A percentile compares a stretch with the other conserved stretches of the same genome.
phyloP scores from a whole-genome alignment of 2,113 vertebrate species.

The Stictonetta naevosa region DNA sequence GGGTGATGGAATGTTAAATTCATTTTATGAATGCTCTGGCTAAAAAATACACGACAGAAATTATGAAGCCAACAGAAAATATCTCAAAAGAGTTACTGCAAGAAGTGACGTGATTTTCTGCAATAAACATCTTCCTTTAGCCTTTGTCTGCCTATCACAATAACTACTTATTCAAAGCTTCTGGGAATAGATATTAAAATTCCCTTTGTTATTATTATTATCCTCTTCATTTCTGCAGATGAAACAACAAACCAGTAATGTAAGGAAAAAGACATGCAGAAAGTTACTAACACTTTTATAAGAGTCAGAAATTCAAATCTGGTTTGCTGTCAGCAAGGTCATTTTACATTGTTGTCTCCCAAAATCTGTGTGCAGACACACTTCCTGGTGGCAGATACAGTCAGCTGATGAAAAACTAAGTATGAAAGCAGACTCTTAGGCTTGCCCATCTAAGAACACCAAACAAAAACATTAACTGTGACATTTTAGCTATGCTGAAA shows the following conservation, averaged over 20 bases:
- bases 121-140: neutral
- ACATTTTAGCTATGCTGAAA: neutral
- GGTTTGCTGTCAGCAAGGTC: neutral
- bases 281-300: neutral
- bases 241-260: neutral
- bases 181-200: neutral
- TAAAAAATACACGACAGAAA: neutral
- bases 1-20: slow-evolving; percentile 1
- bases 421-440: neutral
- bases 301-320: neutral
- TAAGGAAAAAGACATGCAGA: neutral
- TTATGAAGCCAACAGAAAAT: neutral
- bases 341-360: neutral
- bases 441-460: neutral
- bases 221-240: neutral
- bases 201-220: neutral
- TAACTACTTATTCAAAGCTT: neutral
- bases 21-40: neutral
- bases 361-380: neutral
- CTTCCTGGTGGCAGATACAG: neutral
- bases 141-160: neutral
- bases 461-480: neutral
- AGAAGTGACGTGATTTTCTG: neutral
- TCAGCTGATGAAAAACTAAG: neutral
- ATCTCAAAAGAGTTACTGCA: neutral